Percentiles rank a stretch among this genome's conserved stretches.
These are phyloP conservation scores for Sphenodon punctatus DNA, from an alignment of 2,797 vertebrate genomes.

Conservation along the genomic window DNA sequence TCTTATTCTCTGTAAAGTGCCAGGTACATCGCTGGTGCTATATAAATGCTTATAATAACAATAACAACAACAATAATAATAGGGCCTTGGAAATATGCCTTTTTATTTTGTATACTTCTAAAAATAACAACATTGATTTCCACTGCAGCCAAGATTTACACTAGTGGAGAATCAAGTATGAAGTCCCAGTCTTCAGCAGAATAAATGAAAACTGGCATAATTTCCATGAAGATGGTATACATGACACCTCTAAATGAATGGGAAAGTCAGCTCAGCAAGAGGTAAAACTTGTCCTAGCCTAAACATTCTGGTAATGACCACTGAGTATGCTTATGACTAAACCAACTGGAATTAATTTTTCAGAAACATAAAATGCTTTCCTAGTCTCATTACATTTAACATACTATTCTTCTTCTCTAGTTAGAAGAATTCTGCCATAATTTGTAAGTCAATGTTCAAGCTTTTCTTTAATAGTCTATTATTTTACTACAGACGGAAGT, in stretches of 20 bases:
- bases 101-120: neutral
- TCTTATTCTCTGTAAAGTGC: too few relatives aligned
- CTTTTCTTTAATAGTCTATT: neutral
- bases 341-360: neutral
- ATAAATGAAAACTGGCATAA: neutral
- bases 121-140: neutral
- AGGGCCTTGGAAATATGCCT: too few relatives aligned
- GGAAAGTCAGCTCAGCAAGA: neutral
- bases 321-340: neutral
- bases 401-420: neutral
- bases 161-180: neutral
- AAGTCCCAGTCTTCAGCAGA: neutral
- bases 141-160: neutral
- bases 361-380: neutral
- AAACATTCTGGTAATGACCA: neutral
- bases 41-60: too few relatives aligned
- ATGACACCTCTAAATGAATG: neutral
- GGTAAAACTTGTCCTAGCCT: neutral
- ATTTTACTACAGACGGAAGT: neutral
- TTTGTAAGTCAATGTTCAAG: neutral
- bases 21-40: too few relatives aligned
- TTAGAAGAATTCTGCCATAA: neutral
- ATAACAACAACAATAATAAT: too few relatives aligned
- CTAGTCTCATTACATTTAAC: neutral
- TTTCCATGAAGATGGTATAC: neutral